Evolutionary conservation across 2,797 vertebrate genomes (phyloP), one percentile per base, ranked within the genome.

Genomic region (Artibeus jamaicensis): DNA sequence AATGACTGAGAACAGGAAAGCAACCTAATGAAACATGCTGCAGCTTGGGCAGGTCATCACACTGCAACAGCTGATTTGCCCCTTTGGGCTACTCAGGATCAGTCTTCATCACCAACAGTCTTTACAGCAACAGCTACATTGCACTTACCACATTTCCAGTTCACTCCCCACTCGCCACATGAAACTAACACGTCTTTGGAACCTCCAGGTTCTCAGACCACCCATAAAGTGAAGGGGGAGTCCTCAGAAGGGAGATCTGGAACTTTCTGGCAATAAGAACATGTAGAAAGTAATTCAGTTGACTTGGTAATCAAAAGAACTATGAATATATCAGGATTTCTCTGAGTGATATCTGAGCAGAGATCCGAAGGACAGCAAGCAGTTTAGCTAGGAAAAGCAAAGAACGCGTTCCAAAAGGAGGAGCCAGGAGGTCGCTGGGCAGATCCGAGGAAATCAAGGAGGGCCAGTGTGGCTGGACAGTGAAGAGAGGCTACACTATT

Each of bases 211-310:
- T 95, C 57, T 93, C n/a, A 91, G 57, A 79, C 3, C 89, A 94
- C 19, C 79, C 9, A 89, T 26, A 91, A 77, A 86, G 22, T 39
- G 6, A 95, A 97, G 67, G 34, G 11, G 74, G 18, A 89, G 46
- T 68, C 42, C 53, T 86, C 76, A 92, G 78, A 62, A 93, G 37
- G 53, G 21, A 96, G 71, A 94, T 16, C 73, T 50, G 77, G 67
- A 96, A 78, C 18, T 86, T 95, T 39, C 78, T 81, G 71, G n/a
- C 74, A 95, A 91, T 79, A 92, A 94, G 92, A 88, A 81, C n/a
- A 90, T 21, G 4, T 42, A 48, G 39, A 77, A 89, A 93, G 55
- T 78, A 90, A 90, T 53, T 16, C 24, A 65, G 82, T 78, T 81
- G 68, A 77, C 24, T 91, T 93, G 39, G 62, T 82, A n/a, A 85